Evolutionary conservation across 2,888 invertebrate species (phyloP), one percentile per base, ranked within the genome.

Genomic region (Caenorhabditis sp.): DNA sequence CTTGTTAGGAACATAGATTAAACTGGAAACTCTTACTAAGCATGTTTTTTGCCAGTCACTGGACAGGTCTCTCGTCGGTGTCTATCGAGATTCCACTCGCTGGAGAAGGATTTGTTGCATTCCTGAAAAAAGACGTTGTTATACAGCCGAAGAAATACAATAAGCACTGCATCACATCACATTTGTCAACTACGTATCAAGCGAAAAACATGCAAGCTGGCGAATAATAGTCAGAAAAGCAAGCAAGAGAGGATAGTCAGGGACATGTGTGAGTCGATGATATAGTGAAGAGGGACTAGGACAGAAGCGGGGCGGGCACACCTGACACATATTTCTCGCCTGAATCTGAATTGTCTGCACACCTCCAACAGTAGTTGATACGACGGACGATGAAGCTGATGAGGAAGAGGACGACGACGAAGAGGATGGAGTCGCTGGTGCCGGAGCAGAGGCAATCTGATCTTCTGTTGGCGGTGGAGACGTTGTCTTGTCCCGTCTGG

Each of bases 281-380:
- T 40, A 40, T 8, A 40, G 40, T 9, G 6, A 3, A 40, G 40
- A 40, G 40, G 15, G 15, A 50, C 50, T 50, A 22, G 50, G 50
- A 50, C 58, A 58, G 32, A 58, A 58, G 58, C 58, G 35, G 28
- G 32, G n/a, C 11, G 15, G 18, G 47, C 72, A 64, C 71, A 72
- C 72, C 72, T 64, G 64, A 72, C 72, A 72, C 55, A 53, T 47
- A 64, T 72, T 47, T 72, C 62, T 72, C 47, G 64, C 64, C 64
- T 72, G 72, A 56, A 47, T 47, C 24, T 26, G 15, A 18, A 18
- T 28, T 15, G 51, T 22, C 61, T 24, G 3, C 58, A 44, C 15
- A 44, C 53, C 40, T 53, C 58, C 68, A 28, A 5, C 15, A 2
- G 13, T 1, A 37, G 18, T 13, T n/a, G 62, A 24, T n/a, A n/a